phyloP scores from a whole-genome alignment of 1,140 invertebrate species.

The Oncopodura yosiiana region DNA sequence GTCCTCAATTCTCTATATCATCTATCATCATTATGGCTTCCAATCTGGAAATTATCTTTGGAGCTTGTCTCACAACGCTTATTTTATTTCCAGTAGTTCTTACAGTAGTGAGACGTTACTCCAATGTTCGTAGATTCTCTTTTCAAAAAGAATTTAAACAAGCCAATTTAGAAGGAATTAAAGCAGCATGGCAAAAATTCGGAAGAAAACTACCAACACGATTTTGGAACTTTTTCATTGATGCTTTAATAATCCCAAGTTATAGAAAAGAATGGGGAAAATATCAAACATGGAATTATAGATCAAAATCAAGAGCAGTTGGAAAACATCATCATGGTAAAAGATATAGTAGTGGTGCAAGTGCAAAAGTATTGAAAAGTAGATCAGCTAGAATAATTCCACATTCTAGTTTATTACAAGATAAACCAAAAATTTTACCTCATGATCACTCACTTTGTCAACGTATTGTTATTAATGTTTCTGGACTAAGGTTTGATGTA shows the following conservation, averaged over 20 bases:
- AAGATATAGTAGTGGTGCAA: not conserved
- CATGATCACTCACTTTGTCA: conserved; percentile 19
- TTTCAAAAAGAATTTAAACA: no score
- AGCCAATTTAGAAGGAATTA: no score
- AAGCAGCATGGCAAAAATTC: no score
- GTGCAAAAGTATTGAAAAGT: not conserved
- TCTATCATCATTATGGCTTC: no score
- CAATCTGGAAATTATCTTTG: no score
- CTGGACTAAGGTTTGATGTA: conserved; percentile 50
- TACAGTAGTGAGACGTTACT: no score
- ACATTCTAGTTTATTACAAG: not conserved
- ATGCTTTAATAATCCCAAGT: conserved; percentile 14
- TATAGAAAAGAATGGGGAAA: conserved; percentile 17
- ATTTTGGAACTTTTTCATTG: conserved; percentile 18
- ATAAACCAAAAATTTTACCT: no score
- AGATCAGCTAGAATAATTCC: not conserved
- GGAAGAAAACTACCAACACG: no score
- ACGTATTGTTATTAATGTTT: conserved; percentile 15
- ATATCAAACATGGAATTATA: not conserved
- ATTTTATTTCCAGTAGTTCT: no score
- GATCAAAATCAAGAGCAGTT: not conserved
- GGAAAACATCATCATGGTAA: not conserved
- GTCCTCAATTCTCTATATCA: no score
- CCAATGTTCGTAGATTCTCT: no score
- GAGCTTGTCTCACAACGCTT: no score